A percentile compares a stretch with the other conserved stretches of the same genome.
Evolutionary conservation across 2,113 vertebrate species (phyloP).

Genomic region (Antechinus flavipes): DNA sequence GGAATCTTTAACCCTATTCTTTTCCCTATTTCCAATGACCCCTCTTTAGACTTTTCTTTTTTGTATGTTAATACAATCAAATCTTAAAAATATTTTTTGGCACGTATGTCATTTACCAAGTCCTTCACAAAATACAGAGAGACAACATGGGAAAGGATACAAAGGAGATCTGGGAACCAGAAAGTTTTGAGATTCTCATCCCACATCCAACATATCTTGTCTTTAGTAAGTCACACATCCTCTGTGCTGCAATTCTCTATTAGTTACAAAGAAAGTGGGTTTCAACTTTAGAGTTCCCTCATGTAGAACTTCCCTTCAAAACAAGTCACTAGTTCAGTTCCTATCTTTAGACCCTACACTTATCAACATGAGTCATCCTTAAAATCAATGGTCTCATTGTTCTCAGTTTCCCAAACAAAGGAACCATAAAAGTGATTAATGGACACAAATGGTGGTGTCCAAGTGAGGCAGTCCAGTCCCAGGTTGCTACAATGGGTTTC

Average conservation of each 20-base stretch:
- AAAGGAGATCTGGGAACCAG: background rate
- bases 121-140: background rate
- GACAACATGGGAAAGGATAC: background rate
- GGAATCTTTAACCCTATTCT: background rate
- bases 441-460: background rate
- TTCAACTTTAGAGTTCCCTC: background rate
- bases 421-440: background rate
- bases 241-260: background rate
- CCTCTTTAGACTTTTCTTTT: background rate
- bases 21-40: background rate
- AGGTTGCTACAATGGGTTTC: background rate
- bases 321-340: background rate
- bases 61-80: background rate
- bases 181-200: background rate
- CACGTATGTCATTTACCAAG: background rate
- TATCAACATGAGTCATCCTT: background rate
- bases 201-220: background rate
- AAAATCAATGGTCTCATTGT: background rate
- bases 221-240: background rate
- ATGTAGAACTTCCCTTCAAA: background rate
- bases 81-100: background rate
- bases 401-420: background rate
- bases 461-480: background rate
- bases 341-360: background rate
- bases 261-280: background rate